These are phyloP conservation scores for Neomorphus geoffroyi DNA, from an alignment of 2,797 vertebrate genomes.

Conservation along the genomic window DNA sequence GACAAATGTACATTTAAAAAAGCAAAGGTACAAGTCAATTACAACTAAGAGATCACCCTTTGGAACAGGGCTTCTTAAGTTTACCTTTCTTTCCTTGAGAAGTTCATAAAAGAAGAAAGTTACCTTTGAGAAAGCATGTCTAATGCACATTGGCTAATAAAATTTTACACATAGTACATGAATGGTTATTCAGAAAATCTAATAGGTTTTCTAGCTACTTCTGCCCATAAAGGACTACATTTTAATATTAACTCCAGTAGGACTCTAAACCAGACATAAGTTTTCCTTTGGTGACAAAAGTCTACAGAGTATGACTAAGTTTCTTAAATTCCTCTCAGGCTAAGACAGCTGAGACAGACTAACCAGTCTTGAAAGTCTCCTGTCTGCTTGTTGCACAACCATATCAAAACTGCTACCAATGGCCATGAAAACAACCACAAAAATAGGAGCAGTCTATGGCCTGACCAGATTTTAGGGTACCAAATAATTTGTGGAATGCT, in stretches of 20 bases:
- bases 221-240: background rate
- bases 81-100: background rate
- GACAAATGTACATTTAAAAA: background rate
- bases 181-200: background rate
- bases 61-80: background rate
- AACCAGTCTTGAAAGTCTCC: background rate
- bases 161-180: background rate
- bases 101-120: background rate
- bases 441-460: background rate
- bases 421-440: background rate
- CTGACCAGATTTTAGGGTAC: background rate
- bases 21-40: background rate
- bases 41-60: background rate
- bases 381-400: background rate
- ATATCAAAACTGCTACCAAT: background rate
- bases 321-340: background rate
- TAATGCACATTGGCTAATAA: background rate
- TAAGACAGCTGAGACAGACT: background rate
- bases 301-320: background rate
- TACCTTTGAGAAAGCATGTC: background rate
- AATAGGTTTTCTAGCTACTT: background rate
- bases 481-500: background rate
- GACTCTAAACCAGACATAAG: background rate
- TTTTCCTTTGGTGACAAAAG: background rate
- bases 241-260: background rate